Conservation (phyloP, 2,888 invertebrate species). For the Actias luna region DNA sequence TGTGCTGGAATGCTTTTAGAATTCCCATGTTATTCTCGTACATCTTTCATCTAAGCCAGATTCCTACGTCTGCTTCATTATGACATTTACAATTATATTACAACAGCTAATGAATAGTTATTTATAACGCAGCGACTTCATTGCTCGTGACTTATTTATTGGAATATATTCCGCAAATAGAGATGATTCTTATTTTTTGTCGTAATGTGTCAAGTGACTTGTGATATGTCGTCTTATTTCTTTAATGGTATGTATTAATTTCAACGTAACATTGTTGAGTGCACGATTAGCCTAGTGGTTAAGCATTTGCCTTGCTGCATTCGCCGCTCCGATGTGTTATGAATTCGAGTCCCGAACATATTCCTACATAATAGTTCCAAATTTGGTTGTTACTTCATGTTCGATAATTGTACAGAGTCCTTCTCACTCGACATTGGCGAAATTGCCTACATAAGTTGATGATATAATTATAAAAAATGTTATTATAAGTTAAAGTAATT, state of each 20-base stretch:
- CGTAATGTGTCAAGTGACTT: background rate
- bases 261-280: background rate
- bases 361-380: too few relatives aligned
- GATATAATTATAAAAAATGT: too few relatives aligned
- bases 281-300: too few relatives aligned
- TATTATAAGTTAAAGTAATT: background rate
- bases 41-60: conserved; percentile 24
- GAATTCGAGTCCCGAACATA: too few relatives aligned
- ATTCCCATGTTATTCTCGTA: conserved; percentile 21
- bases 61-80: conserved; percentile 6
- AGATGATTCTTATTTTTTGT: background rate
- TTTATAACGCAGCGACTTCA: background rate
- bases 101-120: background rate
- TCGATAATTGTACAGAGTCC: too few relatives aligned
- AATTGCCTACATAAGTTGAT: too few relatives aligned
- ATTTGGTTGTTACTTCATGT: too few relatives aligned
- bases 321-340: too few relatives aligned
- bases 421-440: too few relatives aligned
- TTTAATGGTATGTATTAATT: background rate
- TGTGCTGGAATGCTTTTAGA: conserved; percentile 25
- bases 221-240: background rate
- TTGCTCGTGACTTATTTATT: background rate
- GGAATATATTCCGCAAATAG: background rate
- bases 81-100: conserved; percentile 5
- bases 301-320: too few relatives aligned